phyloP scores from a whole-genome alignment of 2,888 invertebrate species.

The Sphaerophoria taeniata region DNA sequence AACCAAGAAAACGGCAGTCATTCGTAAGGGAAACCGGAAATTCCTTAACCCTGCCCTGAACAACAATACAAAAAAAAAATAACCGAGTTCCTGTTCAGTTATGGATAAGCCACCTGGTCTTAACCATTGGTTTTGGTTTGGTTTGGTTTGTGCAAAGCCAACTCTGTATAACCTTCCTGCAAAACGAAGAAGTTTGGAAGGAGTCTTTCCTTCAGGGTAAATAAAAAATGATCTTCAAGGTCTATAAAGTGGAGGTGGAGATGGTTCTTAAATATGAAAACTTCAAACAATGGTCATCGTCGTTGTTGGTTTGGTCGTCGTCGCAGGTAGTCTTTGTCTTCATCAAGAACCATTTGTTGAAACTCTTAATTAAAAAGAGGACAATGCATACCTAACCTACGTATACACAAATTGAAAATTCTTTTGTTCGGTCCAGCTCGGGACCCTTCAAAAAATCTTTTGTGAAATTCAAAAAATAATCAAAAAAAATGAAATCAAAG shows the following conservation, averaged over 20 bases:
- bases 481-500: background rate
- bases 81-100: constrained; percentile 50
- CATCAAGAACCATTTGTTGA: constrained; percentile 69
- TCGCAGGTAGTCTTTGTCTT: constrained; percentile 38
- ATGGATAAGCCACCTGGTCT: constrained; percentile 29
- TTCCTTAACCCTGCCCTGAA: constrained; percentile 56
- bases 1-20: constrained; percentile 44
- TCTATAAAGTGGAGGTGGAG: background rate
- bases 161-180: constrained; percentile 26
- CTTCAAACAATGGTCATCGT: constrained; percentile 69
- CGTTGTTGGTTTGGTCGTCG: background rate
- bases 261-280: constrained; percentile 44
- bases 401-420: constrained; percentile 72
- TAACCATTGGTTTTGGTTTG: constrained; percentile 16
- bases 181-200: constrained; percentile 14
- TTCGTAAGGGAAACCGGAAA: constrained; percentile 40
- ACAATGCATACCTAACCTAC: constrained; percentile 71
- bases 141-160: constrained; percentile 14
- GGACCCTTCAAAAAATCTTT: constrained; percentile 57
- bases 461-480: constrained; percentile 31
- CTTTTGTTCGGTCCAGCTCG: constrained; percentile 57
- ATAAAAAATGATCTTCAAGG: constrained; percentile 41
- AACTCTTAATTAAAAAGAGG: constrained; percentile 71
- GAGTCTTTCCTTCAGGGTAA: background rate
- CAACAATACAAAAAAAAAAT: constrained; percentile 58